Conservation (phyloP, 2,888 invertebrate species). For the Protodeltote pygarga region DNA sequence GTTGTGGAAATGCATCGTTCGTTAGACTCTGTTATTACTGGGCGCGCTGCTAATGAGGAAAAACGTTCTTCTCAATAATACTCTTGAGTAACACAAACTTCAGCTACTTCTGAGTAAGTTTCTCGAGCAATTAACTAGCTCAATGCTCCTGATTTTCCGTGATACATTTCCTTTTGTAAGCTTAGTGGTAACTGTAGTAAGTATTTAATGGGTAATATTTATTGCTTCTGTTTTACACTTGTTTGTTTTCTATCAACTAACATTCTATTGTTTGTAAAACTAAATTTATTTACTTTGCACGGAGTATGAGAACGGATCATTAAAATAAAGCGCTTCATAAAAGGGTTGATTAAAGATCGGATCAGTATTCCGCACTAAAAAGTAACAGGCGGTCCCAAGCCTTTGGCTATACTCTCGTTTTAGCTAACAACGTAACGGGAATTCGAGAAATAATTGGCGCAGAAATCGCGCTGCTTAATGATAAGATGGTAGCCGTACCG, state of each 20-base stretch:
- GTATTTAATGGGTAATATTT: constrained; percentile 43
- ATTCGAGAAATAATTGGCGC: constrained; percentile 36
- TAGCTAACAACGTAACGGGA: constrained; percentile 38
- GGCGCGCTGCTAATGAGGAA: constrained; percentile 70
- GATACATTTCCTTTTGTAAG: constrained; percentile 54
- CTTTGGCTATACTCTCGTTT: constrained; percentile 22
- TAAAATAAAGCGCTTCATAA: neutral
- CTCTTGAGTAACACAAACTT: constrained; percentile 62
- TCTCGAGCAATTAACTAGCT: constrained; percentile 66
- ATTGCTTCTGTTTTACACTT: constrained; percentile 35
- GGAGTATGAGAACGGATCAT: too few relatives aligned
- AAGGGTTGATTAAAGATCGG: constrained; percentile 21
- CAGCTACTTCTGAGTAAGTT: constrained; percentile 60
- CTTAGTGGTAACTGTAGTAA: constrained; percentile 44
- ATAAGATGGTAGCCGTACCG: constrained; percentile 29
- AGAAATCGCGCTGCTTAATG: constrained; percentile 13
- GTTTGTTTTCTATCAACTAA: constrained; percentile 16
- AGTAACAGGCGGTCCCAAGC: constrained; percentile 21
- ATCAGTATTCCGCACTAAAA: constrained; percentile 25
- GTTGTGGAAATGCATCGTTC: constrained; percentile 58
- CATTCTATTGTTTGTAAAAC: constrained; percentile 1
- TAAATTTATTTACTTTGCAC: too few relatives aligned
- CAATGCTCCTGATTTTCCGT: constrained; percentile 62
- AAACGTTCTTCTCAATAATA: constrained; percentile 66
- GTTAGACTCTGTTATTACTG: constrained; percentile 65